Conservation (phyloP, 92 coral and sea anemone genomes). For the Blastomussa wellsi region DNA sequence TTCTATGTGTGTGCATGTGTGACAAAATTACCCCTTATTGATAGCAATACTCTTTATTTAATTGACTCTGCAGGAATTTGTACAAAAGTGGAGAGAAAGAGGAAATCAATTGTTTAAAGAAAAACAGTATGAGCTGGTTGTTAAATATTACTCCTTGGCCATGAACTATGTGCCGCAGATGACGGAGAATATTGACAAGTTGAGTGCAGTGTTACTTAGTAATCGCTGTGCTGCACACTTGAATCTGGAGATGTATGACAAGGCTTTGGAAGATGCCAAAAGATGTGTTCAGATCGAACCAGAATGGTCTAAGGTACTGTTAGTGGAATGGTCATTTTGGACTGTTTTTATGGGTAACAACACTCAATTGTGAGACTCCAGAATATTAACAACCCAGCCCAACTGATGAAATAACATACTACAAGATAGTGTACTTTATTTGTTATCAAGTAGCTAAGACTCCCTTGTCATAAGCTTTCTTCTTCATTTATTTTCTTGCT, state of each 20-base stretch:
- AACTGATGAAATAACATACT: background rate
- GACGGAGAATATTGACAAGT: slow-evolving; percentile 3
- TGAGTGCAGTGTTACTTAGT: slow-evolving; percentile 66
- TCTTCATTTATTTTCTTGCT: no score
- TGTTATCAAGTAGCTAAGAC: no score
- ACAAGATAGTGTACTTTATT: no score
- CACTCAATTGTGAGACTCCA: background rate
- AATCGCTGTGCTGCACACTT: slow-evolving; percentile 77
- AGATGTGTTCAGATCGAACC: slow-evolving; percentile 60
- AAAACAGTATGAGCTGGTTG: slow-evolving; percentile 55
- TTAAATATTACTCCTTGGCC: slow-evolving; percentile 74
- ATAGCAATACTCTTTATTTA: background rate
- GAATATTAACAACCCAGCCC: background rate
- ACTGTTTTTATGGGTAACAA: background rate
- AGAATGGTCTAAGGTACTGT: slow-evolving; percentile 77
- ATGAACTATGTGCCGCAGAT: slow-evolving; percentile 59
- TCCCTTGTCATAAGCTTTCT: no score
- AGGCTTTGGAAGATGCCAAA: slow-evolving; percentile 74
- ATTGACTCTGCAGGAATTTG: slow-evolving; percentile 36
- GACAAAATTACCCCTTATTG: background rate
- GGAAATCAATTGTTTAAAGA: slow-evolving; percentile 75
- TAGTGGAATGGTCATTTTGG: background rate
- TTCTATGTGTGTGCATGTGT: no score
- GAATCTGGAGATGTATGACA: slow-evolving; percentile 44
- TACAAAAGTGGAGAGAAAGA: slow-evolving; percentile 78